These are phyloP conservation scores for Ceyx erithaca DNA, from an alignment of 2,797 vertebrate species.

Conservation along the genomic window DNA sequence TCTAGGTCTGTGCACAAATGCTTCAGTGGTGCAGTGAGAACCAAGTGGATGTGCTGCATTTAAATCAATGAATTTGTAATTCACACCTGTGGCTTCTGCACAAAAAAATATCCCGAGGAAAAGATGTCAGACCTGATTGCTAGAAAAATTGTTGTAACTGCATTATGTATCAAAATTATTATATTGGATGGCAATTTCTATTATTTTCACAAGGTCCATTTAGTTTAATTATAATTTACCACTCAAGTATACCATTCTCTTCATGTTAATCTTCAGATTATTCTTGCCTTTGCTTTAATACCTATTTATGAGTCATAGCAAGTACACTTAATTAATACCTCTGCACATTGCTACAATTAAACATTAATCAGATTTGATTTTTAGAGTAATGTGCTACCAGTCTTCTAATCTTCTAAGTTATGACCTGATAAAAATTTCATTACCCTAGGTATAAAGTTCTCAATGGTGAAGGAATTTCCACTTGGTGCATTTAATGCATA, in stretches of 20 bases:
- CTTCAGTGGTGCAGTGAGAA: background rate
- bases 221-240: constrained; percentile 51
- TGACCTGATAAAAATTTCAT: constrained; percentile 68
- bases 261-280: constrained; percentile 67
- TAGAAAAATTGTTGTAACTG: constrained; percentile 38
- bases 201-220: constrained; percentile 63
- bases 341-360: constrained; percentile 67
- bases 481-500: background rate
- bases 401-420: constrained; percentile 63
- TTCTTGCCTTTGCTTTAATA: constrained; percentile 63
- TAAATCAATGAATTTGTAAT: constrained; percentile 22
- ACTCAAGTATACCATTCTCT: constrained; percentile 50
- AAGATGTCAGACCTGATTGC: constrained; percentile 18
- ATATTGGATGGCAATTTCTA: constrained; percentile 46
- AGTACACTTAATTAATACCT: constrained; percentile 69
- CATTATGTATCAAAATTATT: constrained; percentile 54
- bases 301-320: constrained; percentile 67
- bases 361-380: constrained; percentile 78
- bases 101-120: constrained; percentile 14
- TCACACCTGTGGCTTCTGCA: constrained; percentile 2
- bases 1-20: background rate
- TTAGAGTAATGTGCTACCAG: constrained; percentile 63
- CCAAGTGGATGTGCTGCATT: background rate
- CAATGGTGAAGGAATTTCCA: constrained; percentile 47
- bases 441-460: constrained; percentile 55